Base-by-base conservation (phyloP, 1,140 invertebrate species). In the Pristionchus pacificus region DNA sequence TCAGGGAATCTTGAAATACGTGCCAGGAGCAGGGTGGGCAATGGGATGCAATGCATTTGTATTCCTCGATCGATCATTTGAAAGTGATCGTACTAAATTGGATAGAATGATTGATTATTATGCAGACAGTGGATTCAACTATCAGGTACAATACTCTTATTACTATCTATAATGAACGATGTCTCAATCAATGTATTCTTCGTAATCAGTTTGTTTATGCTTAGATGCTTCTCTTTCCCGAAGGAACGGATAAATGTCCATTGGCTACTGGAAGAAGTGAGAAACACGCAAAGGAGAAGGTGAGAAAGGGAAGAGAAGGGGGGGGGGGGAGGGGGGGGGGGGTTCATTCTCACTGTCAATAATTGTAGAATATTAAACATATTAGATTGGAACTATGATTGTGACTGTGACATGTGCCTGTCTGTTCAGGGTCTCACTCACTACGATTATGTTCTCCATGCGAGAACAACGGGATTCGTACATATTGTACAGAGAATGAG, bases 221-320 rank as follows among this genome's bases (percentile, higher is more conserved):
- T n/a, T n/a, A n/a, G 84, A 80, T 94, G 30, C 85, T 93, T 19
- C 86, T 95, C 69, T 95, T 93, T 81, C 92, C 92, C 0, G 92
- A 94, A 85, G 92, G 93, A 1, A 94, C 92, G 0, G 91, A 94
- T 84, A 85, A 93, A 29, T 91, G 90, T 25, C 84, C 85, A n/a
- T 86, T 85, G 31, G 92, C 90, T 65, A 89, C 89, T 74, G 85
- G 84, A 38, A 89, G 88, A 65, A 93, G 91, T 72, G 87, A 92
- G 76, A 86, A 85, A 60, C 93, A 88, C 85, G 92, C 92, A 0
- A 83, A 85, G 14, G 88, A 89, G 75, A 88, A 91, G 80, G 38
- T 49, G 38, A 49, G 38, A 10, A 49, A 19, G 19, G 38, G 19
- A 19, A 49, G 38, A 10, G 38, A 19, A 49, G 38, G 19, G 38